Base-by-base conservation (phyloP, 2,113 vertebrate genomes). In the Mugil cephalus region DNA sequence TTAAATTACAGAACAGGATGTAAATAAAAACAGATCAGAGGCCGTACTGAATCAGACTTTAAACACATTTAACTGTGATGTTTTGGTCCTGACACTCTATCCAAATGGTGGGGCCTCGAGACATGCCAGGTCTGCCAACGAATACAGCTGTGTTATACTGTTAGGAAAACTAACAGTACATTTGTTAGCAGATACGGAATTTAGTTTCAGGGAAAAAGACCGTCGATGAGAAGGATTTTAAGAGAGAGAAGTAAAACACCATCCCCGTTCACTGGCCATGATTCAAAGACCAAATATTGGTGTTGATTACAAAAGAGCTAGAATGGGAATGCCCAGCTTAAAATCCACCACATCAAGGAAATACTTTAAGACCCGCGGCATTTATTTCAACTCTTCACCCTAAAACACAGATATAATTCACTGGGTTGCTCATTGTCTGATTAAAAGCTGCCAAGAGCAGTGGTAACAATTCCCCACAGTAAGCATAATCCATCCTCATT, bases 401-500 rank as follows among this genome's bases (percentile, higher is more conserved):
- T 56, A 67, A 81, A 78, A 79, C 35, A 76, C 43, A 62, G 30
- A 67, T 63, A 69, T 58, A 80, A 82, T 64, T 77, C 76, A 77
- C 52, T 62, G 55, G 69, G 36, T 66, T 86, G 39, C 78, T 82
- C 80, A 78, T 60, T 69, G 64, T 52, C 69, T 81, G 72, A 84
- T 76, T 81, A 79, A 86, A 86, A 66, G 78, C 79, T 77, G 79
- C 48, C 30, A 38, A 65, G 62, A 84, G 59, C 69, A 54, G 71
- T 69, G 77, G 73, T 54, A 83, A 76, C 50, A 56, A 71, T 78
- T 85, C 77, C 79, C 88, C 43, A 53, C 74, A 60, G 73, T 74
- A 69, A 86, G 65, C 71, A 62, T 86, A 89, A 90, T 91, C 87
- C 87, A 82, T 74, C 85, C 88, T 87, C 80, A 91, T 92, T 92